Evolutionary conservation across 2,113 vertebrate species (phyloP).

Genomic region (Aphelocoma coerulescens): DNA sequence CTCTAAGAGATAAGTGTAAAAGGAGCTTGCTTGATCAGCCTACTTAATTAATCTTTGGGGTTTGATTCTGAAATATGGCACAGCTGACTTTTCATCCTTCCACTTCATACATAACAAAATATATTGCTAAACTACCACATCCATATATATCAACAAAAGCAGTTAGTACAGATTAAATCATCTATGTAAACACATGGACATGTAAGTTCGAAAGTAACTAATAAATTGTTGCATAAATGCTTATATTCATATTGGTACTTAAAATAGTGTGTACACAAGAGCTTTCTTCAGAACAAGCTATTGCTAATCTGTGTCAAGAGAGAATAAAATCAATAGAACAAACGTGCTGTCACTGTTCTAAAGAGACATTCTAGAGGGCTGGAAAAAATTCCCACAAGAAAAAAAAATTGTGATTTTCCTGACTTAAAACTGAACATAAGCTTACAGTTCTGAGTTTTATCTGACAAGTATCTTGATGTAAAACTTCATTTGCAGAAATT

Average conservation of each 20-base stretch:
- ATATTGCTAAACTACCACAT: not conserved
- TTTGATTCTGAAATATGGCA: not conserved
- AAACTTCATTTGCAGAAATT: not conserved
- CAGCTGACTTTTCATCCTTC: not conserved
- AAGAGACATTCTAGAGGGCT: not conserved
- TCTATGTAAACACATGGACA: not conserved
- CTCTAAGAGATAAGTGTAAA: not conserved
- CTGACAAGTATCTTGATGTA: not conserved
- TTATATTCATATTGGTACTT: not conserved
- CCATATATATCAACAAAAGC: not conserved
- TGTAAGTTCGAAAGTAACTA: not conserved
- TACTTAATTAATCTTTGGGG: not conserved
- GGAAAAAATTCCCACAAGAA: not conserved
- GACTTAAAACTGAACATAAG: not conserved
- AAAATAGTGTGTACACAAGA: not conserved
- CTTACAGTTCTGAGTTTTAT: not conserved
- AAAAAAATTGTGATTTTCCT: not conserved
- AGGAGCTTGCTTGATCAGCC: not conserved
- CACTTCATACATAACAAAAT: not conserved
- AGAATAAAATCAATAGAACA: not conserved
- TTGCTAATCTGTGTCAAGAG: not conserved
- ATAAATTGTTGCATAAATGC: not conserved
- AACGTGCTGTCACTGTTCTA: not conserved
- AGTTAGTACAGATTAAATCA: not conserved
- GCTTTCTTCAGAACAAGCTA: not conserved